A percentile compares a stretch with the other conserved stretches of the same genome.
Conservation (phyloP, 2,888 invertebrate species). For the Pterostichus madidus region DNA sequence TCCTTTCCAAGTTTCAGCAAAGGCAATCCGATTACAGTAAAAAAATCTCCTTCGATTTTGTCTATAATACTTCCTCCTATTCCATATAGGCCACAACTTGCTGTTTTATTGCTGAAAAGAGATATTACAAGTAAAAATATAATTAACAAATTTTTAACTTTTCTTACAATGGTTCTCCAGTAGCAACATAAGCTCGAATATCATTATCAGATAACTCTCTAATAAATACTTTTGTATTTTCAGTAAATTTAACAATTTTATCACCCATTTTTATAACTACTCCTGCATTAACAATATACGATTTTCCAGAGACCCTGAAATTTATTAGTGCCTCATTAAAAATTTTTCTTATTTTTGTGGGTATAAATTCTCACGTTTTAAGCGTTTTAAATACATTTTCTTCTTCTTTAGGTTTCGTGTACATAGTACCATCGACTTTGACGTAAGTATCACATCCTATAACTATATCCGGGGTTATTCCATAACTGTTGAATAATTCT, state of each 20-base stretch:
- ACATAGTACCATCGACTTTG: slow-evolving; percentile 85
- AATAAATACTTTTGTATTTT: slow-evolving; percentile 88
- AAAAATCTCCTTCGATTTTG: slow-evolving; percentile 90
- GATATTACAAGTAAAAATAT: not conserved
- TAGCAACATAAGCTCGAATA: slow-evolving; percentile 88
- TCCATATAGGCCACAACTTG: slow-evolving; percentile 95
- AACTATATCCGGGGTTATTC: slow-evolving; percentile 82
- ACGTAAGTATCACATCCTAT: slow-evolving; percentile 96
- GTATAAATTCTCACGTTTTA: slow-evolving; percentile 73
- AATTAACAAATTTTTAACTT: not conserved
- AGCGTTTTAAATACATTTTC: slow-evolving; percentile 83
- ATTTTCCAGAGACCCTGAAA: slow-evolving; percentile 84
- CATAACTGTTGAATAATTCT: slow-evolving; percentile 77
- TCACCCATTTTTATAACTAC: slow-evolving; percentile 84
- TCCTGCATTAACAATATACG: slow-evolving; percentile 89
- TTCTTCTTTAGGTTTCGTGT: slow-evolving; percentile 89
- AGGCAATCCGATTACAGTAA: slow-evolving; percentile 94
- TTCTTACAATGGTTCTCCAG: slow-evolving; percentile 90
- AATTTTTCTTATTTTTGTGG: not conserved
- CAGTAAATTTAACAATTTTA: slow-evolving; percentile 83
- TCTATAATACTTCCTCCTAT: slow-evolving; percentile 90
- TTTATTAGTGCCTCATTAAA: not conserved
- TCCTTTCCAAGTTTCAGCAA: slow-evolving; percentile 82
- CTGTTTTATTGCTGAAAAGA: slow-evolving; percentile 89
- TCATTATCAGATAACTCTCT: slow-evolving; percentile 84